These are phyloP conservation scores for Melanotaenia duboulayi DNA, from an alignment of 2,113 vertebrate species.

Conservation along the genomic window DNA sequence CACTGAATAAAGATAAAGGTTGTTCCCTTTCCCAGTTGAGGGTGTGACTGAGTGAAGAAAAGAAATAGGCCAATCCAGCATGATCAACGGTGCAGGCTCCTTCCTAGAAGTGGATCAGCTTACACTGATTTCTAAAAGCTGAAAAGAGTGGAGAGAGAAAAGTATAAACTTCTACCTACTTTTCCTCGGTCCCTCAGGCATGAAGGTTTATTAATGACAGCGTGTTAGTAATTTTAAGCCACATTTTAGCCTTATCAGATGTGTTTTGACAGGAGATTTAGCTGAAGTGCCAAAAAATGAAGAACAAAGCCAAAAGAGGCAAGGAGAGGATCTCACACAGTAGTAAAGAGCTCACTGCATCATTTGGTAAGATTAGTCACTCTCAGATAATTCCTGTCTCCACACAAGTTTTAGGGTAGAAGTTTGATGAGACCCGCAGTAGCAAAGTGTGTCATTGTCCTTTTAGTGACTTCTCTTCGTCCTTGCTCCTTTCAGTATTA, in stretches of 20 bases:
- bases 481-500: conserved; percentile 17
- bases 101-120: conserved; percentile 63
- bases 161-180: conserved; percentile 14
- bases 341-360: conserved; percentile 20
- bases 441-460: conserved; percentile 12
- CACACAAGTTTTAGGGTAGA: conserved; percentile 5
- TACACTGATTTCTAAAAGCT: conserved; percentile 54
- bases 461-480: conserved; percentile 24
- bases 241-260: conserved; percentile 47
- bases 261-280: conserved; percentile 59
- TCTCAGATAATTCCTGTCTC: conserved; percentile 15
- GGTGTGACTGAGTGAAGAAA: conserved; percentile 54
- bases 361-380: conserved; percentile 28
- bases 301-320: conserved; percentile 22
- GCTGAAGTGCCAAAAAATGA: conserved; percentile 31
- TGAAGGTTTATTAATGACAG: conserved; percentile 44
- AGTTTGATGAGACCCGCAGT: conserved; percentile 21
- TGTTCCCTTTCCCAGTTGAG: conserved; percentile 37
- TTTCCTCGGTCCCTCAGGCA: conserved; percentile 9
- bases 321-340: conserved; percentile 15
- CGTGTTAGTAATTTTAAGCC: conserved; percentile 55
- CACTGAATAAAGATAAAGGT: conserved; percentile 12
- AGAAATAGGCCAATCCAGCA: conserved; percentile 62
- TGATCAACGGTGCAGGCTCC: conserved; percentile 50
- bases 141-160: conserved; percentile 20